A percentile compares a stretch with the other conserved stretches of the same genome.
Evolutionary conservation across 2,888 invertebrate genomes (phyloP).

Genomic region (Sussaba pulchella): DNA sequence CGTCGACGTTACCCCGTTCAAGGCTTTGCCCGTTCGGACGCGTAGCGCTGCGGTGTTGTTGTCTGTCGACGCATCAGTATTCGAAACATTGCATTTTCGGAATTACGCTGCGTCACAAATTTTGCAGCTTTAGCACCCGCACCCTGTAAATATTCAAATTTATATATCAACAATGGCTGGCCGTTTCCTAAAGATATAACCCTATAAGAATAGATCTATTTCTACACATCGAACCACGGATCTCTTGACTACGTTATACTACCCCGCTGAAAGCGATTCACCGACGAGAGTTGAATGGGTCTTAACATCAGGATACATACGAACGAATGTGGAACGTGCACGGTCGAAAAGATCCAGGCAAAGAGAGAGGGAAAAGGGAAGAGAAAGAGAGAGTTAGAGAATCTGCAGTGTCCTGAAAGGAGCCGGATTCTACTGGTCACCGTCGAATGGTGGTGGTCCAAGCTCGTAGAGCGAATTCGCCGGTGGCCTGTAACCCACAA

Average conservation of each 20-base stretch:
- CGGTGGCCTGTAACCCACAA: conserved; percentile 15
- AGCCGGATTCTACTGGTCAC: conserved; percentile 6
- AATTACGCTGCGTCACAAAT: too few species aligned
- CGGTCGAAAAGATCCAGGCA: not conserved
- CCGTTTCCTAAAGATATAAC: too few species aligned
- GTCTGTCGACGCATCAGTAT: too few species aligned
- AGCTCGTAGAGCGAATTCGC: not conserved
- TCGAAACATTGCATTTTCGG: too few species aligned
- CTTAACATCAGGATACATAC: conserved; percentile 2
- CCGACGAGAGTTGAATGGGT: not conserved
- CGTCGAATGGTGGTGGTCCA: not conserved
- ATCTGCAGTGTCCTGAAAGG: not conserved
- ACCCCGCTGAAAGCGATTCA: not conserved
- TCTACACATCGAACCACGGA: not conserved
- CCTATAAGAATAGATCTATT: not conserved
- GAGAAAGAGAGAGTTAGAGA: not conserved
- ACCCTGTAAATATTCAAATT: not conserved
- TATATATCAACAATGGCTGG: too few species aligned
- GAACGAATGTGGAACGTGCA: conserved; percentile 1
- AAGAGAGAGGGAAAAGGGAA: not conserved
- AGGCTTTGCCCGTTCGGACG: too few species aligned
- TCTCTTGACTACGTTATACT: not conserved
- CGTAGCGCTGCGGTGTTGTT: too few species aligned
- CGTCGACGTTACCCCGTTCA: too few species aligned
- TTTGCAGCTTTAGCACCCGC: too few species aligned